phyloP scores from a whole-genome alignment of 1,140 invertebrate species.

The Amyelois transitella region DNA sequence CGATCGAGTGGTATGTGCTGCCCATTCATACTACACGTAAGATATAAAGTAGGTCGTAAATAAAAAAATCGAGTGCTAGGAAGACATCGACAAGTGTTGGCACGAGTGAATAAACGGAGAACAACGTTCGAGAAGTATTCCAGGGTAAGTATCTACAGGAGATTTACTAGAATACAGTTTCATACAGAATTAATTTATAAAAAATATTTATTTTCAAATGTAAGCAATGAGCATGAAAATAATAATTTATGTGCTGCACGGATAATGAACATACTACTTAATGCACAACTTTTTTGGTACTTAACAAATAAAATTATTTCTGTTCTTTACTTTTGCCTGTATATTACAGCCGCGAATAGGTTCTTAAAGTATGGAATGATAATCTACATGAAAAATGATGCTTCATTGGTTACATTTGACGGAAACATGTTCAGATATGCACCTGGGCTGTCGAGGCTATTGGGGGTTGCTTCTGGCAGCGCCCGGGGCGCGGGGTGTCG shows the following conservation, averaged over 20 bases:
- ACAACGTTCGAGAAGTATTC: background rate
- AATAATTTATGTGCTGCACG: background rate
- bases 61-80: slow-evolving; percentile 17
- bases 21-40: slow-evolving; percentile 15
- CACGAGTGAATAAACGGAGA: background rate
- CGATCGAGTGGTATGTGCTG: slow-evolving; percentile 26
- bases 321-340: too few species aligned
- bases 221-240: background rate
- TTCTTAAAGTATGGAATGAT: too few species aligned
- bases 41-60: slow-evolving; percentile 7
- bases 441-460: slow-evolving; percentile 73
- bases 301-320: too few species aligned
- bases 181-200: background rate
- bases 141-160: background rate
- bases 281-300: too few species aligned
- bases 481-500: slow-evolving; percentile 69
- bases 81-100: slow-evolving; percentile 17
- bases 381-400: too few species aligned
- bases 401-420: slow-evolving; percentile 19
- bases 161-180: background rate
- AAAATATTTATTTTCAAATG: background rate
- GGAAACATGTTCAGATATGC: slow-evolving; percentile 9
- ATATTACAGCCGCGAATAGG: too few species aligned
- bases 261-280: too few species aligned
- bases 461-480: slow-evolving; percentile 69